Evolutionary conservation across 2,113 vertebrate species (phyloP), one percentile per base, ranked within the genome.

Genomic region (Myotis yumanensis): DNA sequence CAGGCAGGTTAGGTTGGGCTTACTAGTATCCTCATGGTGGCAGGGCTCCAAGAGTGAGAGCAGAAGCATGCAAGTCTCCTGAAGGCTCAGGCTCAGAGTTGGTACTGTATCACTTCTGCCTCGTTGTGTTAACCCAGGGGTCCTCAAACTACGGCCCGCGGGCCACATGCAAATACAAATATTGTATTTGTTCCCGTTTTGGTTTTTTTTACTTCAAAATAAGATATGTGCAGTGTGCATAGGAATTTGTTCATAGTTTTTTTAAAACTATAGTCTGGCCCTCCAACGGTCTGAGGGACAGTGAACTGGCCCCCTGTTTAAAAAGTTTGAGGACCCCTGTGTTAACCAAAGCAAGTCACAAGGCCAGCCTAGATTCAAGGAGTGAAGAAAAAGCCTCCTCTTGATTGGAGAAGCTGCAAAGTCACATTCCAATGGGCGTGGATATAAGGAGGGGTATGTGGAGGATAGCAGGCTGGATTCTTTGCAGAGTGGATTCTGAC

Each of bases 341-440:
- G 5, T 66, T 79, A 85, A 66, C 57, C 20, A 54, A 35, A 87
- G n/a, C 20, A 73, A 91, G 57, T 75, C 48, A 89, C 30, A 16
- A 59, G 79, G 16, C 23, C 46, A 91, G 62, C 15, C 46, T 68
- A 68, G 73, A 90, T 86, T 85, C 52, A 88, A 84, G 57, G 28
- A 46, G 20, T 32, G 25, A 52, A 81, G 72, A 80, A 84, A 69
- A 8, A 82, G 30, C 37, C 10, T 25, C 46, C 57, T 89, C 84
- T 82, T 93, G 17, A 51, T 11, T 85, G 88, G 59, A 82, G 79
- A 95, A 81, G 23, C 72, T 85, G 68, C 57, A 80, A 85, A 76
- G 43, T 81, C 82, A 80, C 37, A 64, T 83, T 92, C 40, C 28
- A 83, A 32, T 30, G 17, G 64, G 35, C 0, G 0, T 22, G 46